These are phyloP conservation scores for Copsychus sechellarum DNA, from an alignment of 2,113 vertebrate species.

Conservation along the genomic window DNA sequence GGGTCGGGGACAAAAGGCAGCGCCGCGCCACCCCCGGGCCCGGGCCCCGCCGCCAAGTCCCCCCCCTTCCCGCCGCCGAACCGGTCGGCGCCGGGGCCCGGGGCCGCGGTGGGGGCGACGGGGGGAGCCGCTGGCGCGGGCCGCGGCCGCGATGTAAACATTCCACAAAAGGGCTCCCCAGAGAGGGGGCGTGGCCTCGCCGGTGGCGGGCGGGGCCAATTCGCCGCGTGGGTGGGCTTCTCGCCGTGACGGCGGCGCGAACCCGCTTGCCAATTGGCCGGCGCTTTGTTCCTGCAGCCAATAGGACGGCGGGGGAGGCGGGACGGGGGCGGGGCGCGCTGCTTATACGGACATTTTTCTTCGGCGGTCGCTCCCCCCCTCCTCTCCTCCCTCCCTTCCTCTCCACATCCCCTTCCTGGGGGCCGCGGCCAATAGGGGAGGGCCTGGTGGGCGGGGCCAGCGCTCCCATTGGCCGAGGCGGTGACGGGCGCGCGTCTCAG, in stretches of 20 bases:
- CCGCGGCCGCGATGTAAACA: conserved; percentile 42
- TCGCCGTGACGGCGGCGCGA: not conserved
- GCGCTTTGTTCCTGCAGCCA: not conserved
- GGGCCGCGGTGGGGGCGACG: too few relatives aligned
- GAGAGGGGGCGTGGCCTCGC: not conserved
- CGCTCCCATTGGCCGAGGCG: not conserved
- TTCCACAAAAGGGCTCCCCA: conserved; percentile 49
- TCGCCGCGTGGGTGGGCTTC: not conserved
- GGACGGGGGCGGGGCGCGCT: not conserved
- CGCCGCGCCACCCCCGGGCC: not conserved
- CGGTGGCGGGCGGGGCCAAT: not conserved
- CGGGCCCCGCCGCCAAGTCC: not conserved
- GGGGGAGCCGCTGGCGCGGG: not conserved
- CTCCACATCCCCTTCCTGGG: not conserved
- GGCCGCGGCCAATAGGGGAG: not conserved
- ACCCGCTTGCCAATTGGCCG: not conserved
- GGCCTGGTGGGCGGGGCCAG: not conserved
- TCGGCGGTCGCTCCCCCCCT: not conserved
- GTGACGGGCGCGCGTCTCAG: not conserved
- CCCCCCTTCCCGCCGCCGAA: not conserved
- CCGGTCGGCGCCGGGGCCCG: not conserved
- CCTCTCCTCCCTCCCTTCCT: not conserved
- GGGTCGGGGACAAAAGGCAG: not conserved
- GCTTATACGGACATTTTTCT: not conserved
- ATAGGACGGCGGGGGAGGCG: not conserved